Base-by-base conservation (phyloP, 2,888 invertebrate genomes). In the Aleiodes testaceus region DNA sequence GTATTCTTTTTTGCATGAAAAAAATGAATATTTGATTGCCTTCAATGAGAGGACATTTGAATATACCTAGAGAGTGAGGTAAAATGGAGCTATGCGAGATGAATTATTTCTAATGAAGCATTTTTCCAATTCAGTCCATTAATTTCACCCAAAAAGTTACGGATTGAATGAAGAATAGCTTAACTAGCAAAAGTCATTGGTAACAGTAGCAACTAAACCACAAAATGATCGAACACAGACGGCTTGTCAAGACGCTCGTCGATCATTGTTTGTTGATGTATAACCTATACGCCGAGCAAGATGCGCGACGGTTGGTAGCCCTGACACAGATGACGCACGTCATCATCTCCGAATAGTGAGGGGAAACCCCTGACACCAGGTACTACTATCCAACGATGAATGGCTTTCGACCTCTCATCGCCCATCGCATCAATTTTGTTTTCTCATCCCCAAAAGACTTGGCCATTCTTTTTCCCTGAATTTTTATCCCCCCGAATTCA, bases 241-340 rank as follows among this genome's bases (percentile, higher is more conserved):
- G 36, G 65, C 59, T 36, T 59, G 59, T 36, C 50, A 50, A 65
- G 65, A 50, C 50, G 65, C 65, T 65, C 65, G 50, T 65, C 65
- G 65, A 65, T 65, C 65, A 65, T 65, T 65, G 67, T 52, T 64
- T 64, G 47, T 42, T 52, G 59, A 59, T 59, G 59, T 59, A 59
- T 59, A 59, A 59, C 59, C 59, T 59, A 59, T 59, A 59, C 2
- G 18, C 36, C 59, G 20, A 14, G 59, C 59, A 59, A 36, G 59
- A 59, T 49, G 47, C 36, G 44, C 50, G 53, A 63, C 59, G 16
- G 20, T 44, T 61, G 61, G 30, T 36, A 61, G 49, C 61, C 59
- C 14, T 36, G 36, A 16, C 50, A 61, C 61, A 49, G 36, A 69
- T 69, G 69, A 50, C 61, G 53, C 59, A 45, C 55, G 67, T 67